Evolutionary conservation across 2,888 invertebrate species (phyloP), one percentile per base, ranked within the genome.

Genomic region (Pterostichus niger): DNA sequence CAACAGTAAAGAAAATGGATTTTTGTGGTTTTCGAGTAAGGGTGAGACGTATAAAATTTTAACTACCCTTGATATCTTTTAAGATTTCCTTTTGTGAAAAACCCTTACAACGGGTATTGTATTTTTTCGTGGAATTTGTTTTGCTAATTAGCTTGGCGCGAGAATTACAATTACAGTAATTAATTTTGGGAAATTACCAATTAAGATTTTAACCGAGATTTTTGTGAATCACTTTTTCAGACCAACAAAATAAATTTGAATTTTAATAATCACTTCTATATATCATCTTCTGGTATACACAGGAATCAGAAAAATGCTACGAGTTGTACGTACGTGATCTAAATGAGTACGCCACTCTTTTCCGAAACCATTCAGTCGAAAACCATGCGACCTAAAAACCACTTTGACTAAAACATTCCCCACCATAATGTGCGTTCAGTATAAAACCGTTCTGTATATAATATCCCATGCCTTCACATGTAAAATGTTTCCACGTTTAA

Each of bases 101-200:
- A 49, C 75, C 75, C 49, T 7, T 9, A 13, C n/a, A 52, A n/a
- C 52, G 52, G 33, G 49, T 75, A 75, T 75, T 75, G 75, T 75
- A 75, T 75, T 75, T 75, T 75, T 75, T 71, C 64, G n/a, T 24
- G 40, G 44, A 71, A 75, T 77, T 77, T 56, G 54, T 77, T 77
- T 56, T 77, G 1, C 77, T 56, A 77, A 77, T 77, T 77, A 77
- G 56, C 44, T 24, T 77, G 77, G 77, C 13, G 77, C 77, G 15
- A 77, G 77, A 77, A 40, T 35, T 56, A 77, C 77, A 77, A 77
- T 77, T 77, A 77, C 52, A 33, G 77, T 77, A 56, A 77, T 77
- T 77, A 77, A 77, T 77, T 77, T 77, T 77, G 10, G 31, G 56
- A 77, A 56, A 77, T 77, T 59, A 40, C 77, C 54, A 77, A 77